Conservation (phyloP, 2,113 vertebrate genomes). For the Sigmodon hispidus region DNA sequence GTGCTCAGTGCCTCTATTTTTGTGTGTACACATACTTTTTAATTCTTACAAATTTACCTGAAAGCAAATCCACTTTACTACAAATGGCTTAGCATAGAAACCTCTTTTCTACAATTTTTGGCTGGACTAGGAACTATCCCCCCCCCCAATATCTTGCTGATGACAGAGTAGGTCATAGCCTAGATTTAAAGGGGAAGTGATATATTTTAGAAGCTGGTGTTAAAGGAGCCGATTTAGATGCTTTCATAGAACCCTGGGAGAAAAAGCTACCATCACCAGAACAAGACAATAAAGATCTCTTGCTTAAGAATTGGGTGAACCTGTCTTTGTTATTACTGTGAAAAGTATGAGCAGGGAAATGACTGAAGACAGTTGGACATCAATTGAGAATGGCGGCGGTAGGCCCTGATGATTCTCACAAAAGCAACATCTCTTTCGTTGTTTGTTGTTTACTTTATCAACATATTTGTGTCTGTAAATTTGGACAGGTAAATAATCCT, state of each 20-base stretch:
- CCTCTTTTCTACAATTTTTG: not conserved
- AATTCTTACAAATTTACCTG: not conserved
- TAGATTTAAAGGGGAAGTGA: not conserved
- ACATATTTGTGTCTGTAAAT: not conserved
- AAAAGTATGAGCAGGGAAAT: conserved; percentile 71
- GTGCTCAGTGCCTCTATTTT: not conserved
- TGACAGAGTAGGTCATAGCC: not conserved
- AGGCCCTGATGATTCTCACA: conserved; percentile 45
- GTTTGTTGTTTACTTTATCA: not conserved
- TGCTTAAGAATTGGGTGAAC: not conserved
- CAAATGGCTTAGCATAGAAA: not conserved
- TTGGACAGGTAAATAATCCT: not conserved
- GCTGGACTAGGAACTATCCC: not conserved
- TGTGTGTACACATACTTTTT: not conserved
- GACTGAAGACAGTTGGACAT: conserved; percentile 74
- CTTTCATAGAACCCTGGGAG: not conserved
- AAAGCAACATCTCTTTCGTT: not conserved
- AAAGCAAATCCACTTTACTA: not conserved
- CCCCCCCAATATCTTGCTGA: not conserved
- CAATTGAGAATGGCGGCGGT: conserved; percentile 57
- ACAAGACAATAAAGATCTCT: not conserved
- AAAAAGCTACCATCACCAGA: not conserved
- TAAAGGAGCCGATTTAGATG: not conserved
- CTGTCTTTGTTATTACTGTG: conserved; percentile 72
- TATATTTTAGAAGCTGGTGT: not conserved